phyloP scores from a whole-genome alignment of 2,113 vertebrate genomes.

The Neolamprologus fasciatus region DNA sequence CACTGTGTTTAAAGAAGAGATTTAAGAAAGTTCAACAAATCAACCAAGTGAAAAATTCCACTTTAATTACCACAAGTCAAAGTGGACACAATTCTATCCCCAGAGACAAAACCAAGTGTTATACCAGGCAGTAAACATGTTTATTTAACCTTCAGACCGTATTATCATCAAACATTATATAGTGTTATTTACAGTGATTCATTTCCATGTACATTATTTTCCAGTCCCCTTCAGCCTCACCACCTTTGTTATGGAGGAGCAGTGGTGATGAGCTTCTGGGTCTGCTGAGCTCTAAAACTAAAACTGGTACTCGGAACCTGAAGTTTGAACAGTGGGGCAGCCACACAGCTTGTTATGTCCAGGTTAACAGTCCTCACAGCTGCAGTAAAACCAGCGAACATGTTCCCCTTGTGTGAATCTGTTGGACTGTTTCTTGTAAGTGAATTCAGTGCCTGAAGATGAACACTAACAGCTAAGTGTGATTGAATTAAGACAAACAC shows the following conservation, averaged over 20 bases:
- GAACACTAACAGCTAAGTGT: not conserved
- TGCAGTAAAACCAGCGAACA: accelerated
- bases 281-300: not conserved
- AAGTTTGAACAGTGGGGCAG: not conserved
- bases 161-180: accelerated
- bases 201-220: not conserved
- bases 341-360: not conserved
- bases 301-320: not conserved
- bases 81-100: not conserved
- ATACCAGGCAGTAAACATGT: not conserved
- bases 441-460: not conserved
- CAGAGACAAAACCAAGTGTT: accelerated
- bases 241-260: accelerated
- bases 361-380: not conserved
- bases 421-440: accelerated
- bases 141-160: not conserved
- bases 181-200: not conserved
- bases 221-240: not conserved
- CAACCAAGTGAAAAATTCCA: not conserved
- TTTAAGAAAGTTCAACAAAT: not conserved
- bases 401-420: not conserved
- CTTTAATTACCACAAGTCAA: not conserved
- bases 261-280: not conserved
- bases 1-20: not conserved
- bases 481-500: not conserved